Percentiles rank a stretch among this genome's conserved stretches.
These are phyloP conservation scores for Bathynomus jamesi DNA, from an alignment of 1,140 invertebrate genomes.

Conservation along the genomic window DNA sequence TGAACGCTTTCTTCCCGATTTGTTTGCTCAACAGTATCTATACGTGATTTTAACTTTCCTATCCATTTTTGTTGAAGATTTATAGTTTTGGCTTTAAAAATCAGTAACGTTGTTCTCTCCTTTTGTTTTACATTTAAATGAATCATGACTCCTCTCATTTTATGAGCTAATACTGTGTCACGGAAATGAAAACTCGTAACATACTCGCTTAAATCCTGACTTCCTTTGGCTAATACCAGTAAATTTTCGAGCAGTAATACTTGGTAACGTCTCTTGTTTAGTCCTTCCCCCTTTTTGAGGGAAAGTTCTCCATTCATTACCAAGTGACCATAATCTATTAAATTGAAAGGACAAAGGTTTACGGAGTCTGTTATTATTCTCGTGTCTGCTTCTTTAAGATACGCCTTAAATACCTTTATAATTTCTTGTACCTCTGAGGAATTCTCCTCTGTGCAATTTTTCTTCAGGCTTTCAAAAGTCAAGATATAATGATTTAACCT, in stretches of 20 bases:
- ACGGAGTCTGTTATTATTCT: neutral
- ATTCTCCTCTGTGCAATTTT: neutral
- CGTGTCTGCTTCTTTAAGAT: neutral
- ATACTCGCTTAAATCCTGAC: neutral
- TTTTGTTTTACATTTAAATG: neutral
- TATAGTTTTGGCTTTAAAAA: neutral
- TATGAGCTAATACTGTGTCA: neutral
- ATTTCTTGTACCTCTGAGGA: neutral
- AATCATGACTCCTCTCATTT: neutral
- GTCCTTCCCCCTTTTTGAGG: neutral
- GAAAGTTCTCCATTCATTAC: neutral
- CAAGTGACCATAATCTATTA: neutral
- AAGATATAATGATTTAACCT: neutral
- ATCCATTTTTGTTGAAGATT: neutral
- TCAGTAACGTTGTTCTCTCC: neutral
- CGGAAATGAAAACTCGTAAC: neutral
- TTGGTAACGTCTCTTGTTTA: neutral
- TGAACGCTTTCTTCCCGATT: neutral
- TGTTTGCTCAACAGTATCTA: neutral
- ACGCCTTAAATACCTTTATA: neutral
- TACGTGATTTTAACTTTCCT: neutral
- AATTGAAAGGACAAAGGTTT: neutral
- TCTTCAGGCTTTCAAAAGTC: neutral
- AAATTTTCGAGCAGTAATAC: neutral
- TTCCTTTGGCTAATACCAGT: neutral